Percentiles rank a stretch among this genome's conserved stretches.
phyloP scores from a whole-genome alignment of 2,888 invertebrate species.

The Hirtodrosophila duncani region DNA sequence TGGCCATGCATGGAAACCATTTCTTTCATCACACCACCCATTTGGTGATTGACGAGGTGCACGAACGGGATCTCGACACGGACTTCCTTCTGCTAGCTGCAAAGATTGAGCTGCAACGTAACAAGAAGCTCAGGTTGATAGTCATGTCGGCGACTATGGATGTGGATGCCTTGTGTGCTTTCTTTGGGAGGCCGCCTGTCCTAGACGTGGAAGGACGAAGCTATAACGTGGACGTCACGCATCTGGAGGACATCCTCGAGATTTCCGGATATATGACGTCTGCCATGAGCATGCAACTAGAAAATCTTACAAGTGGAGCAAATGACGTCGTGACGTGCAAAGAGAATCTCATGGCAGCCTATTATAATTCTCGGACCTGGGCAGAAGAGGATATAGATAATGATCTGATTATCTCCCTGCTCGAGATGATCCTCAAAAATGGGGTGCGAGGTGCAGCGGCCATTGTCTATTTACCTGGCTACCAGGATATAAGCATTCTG shows the following conservation, averaged over 20 bases:
- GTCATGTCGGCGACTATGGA: conserved; percentile 98
- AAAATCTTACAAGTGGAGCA: too few species aligned
- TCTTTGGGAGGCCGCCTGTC: conserved; percentile 89
- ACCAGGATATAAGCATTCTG: conserved; percentile 91
- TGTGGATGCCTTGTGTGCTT: conserved; percentile 86
- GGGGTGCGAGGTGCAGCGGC: conserved; percentile 81
- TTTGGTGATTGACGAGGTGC: conserved; percentile 95
- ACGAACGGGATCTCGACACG: conserved; percentile 94
- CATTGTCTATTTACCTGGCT: conserved; percentile 94
- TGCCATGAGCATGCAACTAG: conserved; percentile 29
- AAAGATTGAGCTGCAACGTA: conserved; percentile 85
- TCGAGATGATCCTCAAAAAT: conserved; percentile 81
- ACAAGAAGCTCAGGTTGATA: conserved; percentile 87
- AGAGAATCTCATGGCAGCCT: too few species aligned
- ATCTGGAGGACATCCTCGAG: conserved; percentile 89
- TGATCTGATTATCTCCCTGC: conserved; percentile 83
- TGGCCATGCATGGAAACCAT: conserved; percentile 85
- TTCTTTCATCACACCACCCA: conserved; percentile 82
- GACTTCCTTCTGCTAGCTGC: conserved; percentile 94
- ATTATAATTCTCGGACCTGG: conserved; percentile 79
- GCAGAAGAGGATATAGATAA: conserved; percentile 87
- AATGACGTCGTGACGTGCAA: too few species aligned
- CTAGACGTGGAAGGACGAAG: conserved; percentile 87
- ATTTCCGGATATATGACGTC: conserved; percentile 71
- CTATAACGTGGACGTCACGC: conserved; percentile 86